These are phyloP conservation scores for Cynocephalus volans DNA, from an alignment of 2,113 vertebrate species.

Conservation along the genomic window DNA sequence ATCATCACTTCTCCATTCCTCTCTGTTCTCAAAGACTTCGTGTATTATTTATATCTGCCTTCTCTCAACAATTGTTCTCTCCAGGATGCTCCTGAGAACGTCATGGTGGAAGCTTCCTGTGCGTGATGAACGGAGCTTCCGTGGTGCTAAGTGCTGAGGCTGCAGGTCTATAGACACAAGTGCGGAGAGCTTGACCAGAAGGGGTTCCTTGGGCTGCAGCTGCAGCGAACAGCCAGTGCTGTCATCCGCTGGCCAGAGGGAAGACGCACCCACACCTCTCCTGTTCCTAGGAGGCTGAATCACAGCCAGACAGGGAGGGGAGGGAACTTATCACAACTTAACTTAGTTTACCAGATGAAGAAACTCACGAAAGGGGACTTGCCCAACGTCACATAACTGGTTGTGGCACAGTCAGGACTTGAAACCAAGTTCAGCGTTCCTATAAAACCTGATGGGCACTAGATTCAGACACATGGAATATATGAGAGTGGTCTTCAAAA, in stretches of 20 bases:
- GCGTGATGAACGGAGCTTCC: background rate
- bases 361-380: background rate
- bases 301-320: background rate
- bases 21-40: background rate
- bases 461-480: background rate
- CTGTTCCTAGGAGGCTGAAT: background rate
- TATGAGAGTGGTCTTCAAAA: too few species aligned
- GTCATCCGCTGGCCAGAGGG: conserved; percentile 56
- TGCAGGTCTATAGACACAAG: background rate
- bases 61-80: background rate
- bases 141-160: background rate
- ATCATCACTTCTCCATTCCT: background rate
- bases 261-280: accelerated
- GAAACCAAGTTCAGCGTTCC: background rate
- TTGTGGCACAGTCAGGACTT: background rate
- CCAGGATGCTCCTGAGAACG: background rate
- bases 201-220: background rate
- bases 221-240: background rate
- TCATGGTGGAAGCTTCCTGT: background rate
- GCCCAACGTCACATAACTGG: background rate
- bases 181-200: background rate
- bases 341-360: background rate
- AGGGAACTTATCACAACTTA: too few species aligned
- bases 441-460: background rate
- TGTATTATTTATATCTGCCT: background rate